These are phyloP conservation scores for Contarinia nasturtii DNA, from an alignment of 1,140 invertebrate genomes.

Conservation along the genomic window DNA sequence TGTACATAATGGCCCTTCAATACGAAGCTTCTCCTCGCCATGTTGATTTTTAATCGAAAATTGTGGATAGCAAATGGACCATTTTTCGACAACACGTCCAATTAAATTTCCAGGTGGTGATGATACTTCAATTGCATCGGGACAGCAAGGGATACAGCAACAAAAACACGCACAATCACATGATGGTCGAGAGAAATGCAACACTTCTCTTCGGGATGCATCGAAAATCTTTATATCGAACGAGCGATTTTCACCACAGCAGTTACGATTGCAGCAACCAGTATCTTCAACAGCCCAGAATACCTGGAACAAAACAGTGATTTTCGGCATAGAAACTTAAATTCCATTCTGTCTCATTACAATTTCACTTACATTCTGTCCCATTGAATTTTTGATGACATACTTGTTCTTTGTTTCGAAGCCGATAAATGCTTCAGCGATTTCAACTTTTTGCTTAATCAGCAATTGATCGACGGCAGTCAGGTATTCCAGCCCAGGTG, in stretches of 20 bases:
- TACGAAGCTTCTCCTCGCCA: conserved; percentile 55
- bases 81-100: conserved; percentile 67
- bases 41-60: conserved; percentile 61
- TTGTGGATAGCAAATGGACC: conserved; percentile 57
- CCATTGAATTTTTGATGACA: conserved; percentile 50
- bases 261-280: conserved; percentile 56
- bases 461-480: conserved; percentile 74
- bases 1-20: conserved; percentile 71
- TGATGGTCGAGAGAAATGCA: conserved; percentile 52
- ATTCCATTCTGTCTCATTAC: conserved; percentile 42
- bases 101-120: conserved; percentile 50
- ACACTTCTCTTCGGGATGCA: conserved; percentile 50
- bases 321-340: conserved; percentile 24
- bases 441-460: conserved; percentile 72
- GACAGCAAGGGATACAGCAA: conserved; percentile 59
- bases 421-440: conserved; percentile 65
- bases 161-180: conserved; percentile 54
- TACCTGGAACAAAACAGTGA: conserved; percentile 23
- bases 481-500: conserved; percentile 83
- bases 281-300: conserved; percentile 73
- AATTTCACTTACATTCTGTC: conserved; percentile 35
- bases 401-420: conserved; percentile 85
- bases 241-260: conserved; percentile 52
- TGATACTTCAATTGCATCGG: conserved; percentile 62
- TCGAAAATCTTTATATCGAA: conserved; percentile 80